Conservation (phyloP, 2,113 vertebrate species). For the Tragelaphus buxtoni region DNA sequence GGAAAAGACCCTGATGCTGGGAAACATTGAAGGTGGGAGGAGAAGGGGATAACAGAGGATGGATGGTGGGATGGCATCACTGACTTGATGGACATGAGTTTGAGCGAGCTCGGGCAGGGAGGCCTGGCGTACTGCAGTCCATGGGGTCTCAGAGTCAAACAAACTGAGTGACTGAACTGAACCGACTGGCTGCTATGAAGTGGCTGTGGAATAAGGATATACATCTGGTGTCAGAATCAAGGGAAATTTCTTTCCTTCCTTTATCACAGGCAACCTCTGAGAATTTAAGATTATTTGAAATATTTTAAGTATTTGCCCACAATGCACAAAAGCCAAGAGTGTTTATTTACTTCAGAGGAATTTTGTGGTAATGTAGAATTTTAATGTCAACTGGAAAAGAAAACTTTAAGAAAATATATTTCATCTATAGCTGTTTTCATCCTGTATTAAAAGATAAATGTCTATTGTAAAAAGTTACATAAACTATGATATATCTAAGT, state of each 20-base stretch:
- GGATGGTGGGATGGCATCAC: not conserved
- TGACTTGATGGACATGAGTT: not conserved
- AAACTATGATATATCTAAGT: not conserved
- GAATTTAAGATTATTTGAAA: not conserved
- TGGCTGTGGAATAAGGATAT: not conserved
- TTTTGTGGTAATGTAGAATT: not conserved
- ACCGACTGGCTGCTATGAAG: not conserved
- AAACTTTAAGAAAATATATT: slow-evolving; percentile 9
- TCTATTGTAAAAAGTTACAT: not conserved
- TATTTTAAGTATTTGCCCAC: not conserved
- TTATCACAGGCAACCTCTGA: not conserved
- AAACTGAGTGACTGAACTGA: not conserved
- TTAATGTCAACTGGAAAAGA: not conserved
- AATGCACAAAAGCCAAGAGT: not conserved
- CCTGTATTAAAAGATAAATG: not conserved
- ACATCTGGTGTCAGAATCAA: not conserved
- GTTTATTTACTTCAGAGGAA: not conserved
- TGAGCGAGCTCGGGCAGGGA: not conserved
- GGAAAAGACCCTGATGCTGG: not conserved
- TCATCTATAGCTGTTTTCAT: not conserved
- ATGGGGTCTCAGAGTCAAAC: not conserved
- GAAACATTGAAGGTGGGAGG: not conserved
- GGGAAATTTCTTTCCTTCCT: not conserved
- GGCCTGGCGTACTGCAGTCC: not conserved
- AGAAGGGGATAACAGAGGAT: not conserved